Conservation (phyloP, 2,888 invertebrate genomes). For the Lasioglossum malachurum region DNA sequence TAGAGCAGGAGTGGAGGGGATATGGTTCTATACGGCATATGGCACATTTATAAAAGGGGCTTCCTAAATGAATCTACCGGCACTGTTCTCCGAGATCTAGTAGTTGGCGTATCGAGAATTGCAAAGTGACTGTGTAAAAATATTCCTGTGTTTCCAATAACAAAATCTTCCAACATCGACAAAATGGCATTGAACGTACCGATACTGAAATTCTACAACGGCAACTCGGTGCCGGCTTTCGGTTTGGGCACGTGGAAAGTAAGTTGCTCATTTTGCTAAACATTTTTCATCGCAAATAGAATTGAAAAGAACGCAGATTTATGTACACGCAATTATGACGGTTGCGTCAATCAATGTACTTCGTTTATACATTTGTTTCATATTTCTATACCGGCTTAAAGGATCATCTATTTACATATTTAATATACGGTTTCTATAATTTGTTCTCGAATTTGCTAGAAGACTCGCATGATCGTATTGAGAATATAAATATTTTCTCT, state of each 20-base stretch:
- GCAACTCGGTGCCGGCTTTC: slow-evolving; percentile 85
- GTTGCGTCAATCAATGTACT: not conserved
- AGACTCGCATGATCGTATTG: not conserved
- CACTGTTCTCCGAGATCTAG: slow-evolving; percentile 13
- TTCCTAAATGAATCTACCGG: slow-evolving; percentile 4
- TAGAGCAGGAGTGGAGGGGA: not conserved
- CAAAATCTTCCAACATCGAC: not conserved
- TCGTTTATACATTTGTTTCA: not conserved
- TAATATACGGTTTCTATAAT: not conserved
- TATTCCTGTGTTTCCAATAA: not conserved
- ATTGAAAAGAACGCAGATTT: not conserved
- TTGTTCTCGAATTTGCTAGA: slow-evolving; percentile 27
- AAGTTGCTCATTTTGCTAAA: slow-evolving; percentile 40
- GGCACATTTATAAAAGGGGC: slow-evolving; percentile 59
- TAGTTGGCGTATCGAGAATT: not conserved
- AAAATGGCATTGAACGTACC: slow-evolving; percentile 80
- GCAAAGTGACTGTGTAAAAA: not conserved
- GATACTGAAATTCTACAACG: slow-evolving; percentile 84
- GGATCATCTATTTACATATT: too few relatives aligned
- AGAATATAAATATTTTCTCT: not conserved
- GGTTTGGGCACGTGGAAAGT: slow-evolving; percentile 87
- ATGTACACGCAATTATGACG: too few relatives aligned
- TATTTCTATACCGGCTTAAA: not conserved
- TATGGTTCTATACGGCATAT: not conserved
- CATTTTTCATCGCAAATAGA: not conserved